phyloP scores from a whole-genome alignment of 2,797 vertebrate species.

The Hypotaenidia philippensis region DNA sequence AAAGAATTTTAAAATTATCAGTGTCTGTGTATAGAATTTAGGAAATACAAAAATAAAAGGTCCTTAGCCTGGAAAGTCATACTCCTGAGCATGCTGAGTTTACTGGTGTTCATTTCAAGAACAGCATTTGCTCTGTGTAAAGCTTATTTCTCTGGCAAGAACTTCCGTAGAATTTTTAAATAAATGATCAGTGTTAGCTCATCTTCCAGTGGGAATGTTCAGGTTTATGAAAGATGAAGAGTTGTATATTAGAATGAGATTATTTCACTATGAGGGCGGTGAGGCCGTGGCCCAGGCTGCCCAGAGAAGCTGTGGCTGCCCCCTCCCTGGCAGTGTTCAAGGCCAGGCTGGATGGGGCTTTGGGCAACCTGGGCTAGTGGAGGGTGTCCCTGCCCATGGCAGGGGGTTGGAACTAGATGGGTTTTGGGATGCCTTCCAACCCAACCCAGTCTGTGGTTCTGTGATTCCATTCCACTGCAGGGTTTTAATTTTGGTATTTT shows the following conservation, averaged over 20 bases:
- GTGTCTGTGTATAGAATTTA: background rate
- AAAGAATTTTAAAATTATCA: background rate
- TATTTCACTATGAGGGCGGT: too few relatives aligned
- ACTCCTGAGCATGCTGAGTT: background rate
- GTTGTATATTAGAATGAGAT: background rate
- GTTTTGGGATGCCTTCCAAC: too few relatives aligned
- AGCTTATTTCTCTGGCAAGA: background rate
- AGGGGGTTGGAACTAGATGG: too few relatives aligned
- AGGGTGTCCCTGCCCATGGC: too few relatives aligned
- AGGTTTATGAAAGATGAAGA: background rate
- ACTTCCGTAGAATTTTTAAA: background rate
- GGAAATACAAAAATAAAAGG: background rate
- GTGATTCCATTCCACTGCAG: background rate
- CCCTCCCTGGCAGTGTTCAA: too few relatives aligned
- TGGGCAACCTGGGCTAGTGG: too few relatives aligned
- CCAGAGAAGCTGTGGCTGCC: too few relatives aligned
- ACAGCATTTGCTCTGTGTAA: background rate
- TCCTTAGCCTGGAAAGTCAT: background rate
- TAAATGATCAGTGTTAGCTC: background rate
- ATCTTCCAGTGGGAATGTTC: background rate
- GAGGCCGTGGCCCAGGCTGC: too few relatives aligned
- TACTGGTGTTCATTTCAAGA: background rate
- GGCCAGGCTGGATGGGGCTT: too few relatives aligned
- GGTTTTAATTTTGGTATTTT: background rate
- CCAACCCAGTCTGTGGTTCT: too few relatives aligned